phyloP scores from a whole-genome alignment of 37 sponge, comb jelly and placozoan genomes.

The Oscarella lobularis region DNA sequence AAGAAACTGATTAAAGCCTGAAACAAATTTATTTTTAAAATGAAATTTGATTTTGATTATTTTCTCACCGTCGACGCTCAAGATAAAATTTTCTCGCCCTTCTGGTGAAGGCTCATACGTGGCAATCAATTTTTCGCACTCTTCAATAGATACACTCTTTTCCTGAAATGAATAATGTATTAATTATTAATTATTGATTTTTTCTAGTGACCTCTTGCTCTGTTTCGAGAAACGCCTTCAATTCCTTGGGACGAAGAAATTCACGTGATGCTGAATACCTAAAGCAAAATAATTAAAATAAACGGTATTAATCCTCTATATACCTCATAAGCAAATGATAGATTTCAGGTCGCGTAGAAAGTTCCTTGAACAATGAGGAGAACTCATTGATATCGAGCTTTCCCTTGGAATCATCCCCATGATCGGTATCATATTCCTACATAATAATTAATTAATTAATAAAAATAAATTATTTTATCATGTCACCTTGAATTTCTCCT shows the following conservation, averaged over 20 bases:
- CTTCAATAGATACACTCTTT: neutral
- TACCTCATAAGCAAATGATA: constrained; percentile 20
- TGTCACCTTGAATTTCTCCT: neutral
- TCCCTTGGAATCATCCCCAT: constrained; percentile 8
- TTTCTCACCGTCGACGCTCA: constrained; percentile 27
- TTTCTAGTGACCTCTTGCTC: constrained; percentile 7
- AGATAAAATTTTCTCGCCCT: neutral
- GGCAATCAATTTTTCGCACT: neutral
- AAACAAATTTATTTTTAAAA: neutral
- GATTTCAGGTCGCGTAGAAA: constrained; percentile 28
- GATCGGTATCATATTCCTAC: neutral
- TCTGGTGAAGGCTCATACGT: constrained; percentile 8
- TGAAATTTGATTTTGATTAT: neutral
- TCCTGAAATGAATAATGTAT: neutral
- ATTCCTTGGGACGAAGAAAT: neutral
- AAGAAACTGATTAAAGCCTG: constrained; percentile 49
- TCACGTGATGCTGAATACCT: neutral
- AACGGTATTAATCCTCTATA: neutral
- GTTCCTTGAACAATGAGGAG: constrained; percentile 19
- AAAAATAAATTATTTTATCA: neutral
- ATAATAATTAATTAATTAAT: neutral
- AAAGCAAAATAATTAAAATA: neutral
- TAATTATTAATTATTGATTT: too few relatives aligned
- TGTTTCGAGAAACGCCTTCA: neutral
- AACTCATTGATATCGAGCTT: constrained; percentile 33